phyloP scores from a whole-genome alignment of 2,113 vertebrate genomes.

The Anolis carolinensis region DNA sequence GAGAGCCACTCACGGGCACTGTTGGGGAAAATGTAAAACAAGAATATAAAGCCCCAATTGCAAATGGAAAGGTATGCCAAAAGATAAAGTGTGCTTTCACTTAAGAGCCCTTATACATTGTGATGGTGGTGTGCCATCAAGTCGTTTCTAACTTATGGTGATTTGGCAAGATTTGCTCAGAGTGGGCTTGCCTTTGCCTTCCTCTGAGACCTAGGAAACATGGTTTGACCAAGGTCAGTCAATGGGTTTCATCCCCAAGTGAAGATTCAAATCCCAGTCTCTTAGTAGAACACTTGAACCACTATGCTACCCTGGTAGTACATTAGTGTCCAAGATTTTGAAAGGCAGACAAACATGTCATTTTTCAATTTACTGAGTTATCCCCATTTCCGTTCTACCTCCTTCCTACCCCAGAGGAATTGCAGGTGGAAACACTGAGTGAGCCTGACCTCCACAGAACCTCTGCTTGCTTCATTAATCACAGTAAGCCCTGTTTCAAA shows the following conservation, averaged over 20 bases:
- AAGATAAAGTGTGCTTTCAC: not conserved
- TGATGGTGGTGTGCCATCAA: too few relatives aligned
- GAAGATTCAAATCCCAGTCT: too few relatives aligned
- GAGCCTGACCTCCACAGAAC: slow-evolving; percentile 50
- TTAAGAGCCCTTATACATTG: not conserved
- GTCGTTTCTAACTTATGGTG: too few relatives aligned
- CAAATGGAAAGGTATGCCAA: not conserved
- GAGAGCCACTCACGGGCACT: too few relatives aligned
- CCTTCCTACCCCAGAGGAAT: slow-evolving; percentile 3
- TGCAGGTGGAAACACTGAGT: slow-evolving; percentile 15
- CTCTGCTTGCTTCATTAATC: slow-evolving; percentile 43
- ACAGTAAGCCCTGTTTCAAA: slow-evolving; percentile 43
- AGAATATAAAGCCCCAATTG: not conserved
- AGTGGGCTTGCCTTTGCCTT: too few relatives aligned
- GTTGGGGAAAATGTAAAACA: too few relatives aligned
- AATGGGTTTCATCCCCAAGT: too few relatives aligned
- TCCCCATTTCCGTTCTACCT: not conserved
- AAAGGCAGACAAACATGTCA: not conserved
- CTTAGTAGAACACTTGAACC: too few relatives aligned
- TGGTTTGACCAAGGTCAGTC: too few relatives aligned
- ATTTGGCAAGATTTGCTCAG: too few relatives aligned
- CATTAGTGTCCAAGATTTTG: not conserved
- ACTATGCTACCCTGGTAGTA: too few relatives aligned
- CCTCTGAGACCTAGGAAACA: too few relatives aligned
- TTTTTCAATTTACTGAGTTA: slow-evolving; percentile 12